Evolutionary conservation across 92 coral and sea anemone genomes (phyloP), one percentile per base, ranked within the genome.

Genomic region (Nematostella vectensis): DNA sequence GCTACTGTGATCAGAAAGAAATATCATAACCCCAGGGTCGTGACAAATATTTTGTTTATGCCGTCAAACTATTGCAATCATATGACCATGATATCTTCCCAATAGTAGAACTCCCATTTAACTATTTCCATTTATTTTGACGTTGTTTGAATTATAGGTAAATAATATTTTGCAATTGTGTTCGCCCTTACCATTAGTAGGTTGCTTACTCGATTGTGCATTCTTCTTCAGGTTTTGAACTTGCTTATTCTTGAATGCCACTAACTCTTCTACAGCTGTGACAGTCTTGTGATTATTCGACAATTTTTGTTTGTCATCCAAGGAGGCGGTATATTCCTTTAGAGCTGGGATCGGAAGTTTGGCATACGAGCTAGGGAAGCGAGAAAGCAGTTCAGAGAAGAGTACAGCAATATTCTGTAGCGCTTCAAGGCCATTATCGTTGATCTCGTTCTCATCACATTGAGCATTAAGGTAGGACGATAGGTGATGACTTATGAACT

Each of bases 311-410:
- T n/a, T n/a, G n/a, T n/a, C n/a, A n/a, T n/a, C 47, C 16, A 75
- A 27, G 11, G 56, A 8, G 29, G 18, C 54, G 12, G 53, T 36
- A 1, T 69, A 69, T 17, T 63, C 61, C 12, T 45, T 70, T n/a
- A 88, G 63, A 12, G 71, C 75, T 13, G 75, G 27, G 39, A 88
- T 33, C 21, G 96, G 96, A 29, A 88, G 72, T 6, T 71, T 62
- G 11, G 74, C 77, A 49, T 62, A 83, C 2, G 77, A 59, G 33
- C 66, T 83, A 16, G 96, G 96, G 29, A 71, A 57, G 44, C 57
- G 71, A 55, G 55, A 58, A 0, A 88, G 69, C 42, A 88, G 59
- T 26, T 68, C 80, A 21, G 76, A 65, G 45, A 83, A 79, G 10
- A 88, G 67, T 58, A 54, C 79, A 2, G 80, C 30, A 29, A 77